Conservation (phyloP, 1,140 invertebrate species). For the Pissodes strobi region DNA sequence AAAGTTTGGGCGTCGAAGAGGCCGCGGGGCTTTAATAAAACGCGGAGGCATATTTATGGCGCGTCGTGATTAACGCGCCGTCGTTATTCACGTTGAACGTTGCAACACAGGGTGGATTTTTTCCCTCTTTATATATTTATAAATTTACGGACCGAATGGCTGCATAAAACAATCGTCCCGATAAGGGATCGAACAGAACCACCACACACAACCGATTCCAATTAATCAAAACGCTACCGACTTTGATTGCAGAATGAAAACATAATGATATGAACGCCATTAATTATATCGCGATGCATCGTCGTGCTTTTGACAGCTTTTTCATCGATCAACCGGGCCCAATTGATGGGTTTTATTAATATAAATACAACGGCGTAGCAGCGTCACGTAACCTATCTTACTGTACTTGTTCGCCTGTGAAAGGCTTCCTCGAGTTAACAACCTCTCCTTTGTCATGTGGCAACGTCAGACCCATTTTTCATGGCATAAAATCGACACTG, state of each 20-base stretch:
- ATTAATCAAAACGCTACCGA: constrained; percentile 50
- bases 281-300: constrained; percentile 45
- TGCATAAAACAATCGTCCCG: no score
- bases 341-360: constrained; percentile 23
- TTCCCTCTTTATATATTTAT: no score
- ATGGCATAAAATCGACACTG: no score
- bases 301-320: constrained; percentile 31
- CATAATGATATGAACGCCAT: constrained; percentile 50
- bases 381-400: neutral
- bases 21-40: no score
- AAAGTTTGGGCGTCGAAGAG: no score
- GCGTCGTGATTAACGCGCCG: no score
- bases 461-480: neutral
- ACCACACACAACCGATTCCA: no score
- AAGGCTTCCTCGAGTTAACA: constrained; percentile 18
- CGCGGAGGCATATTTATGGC: no score
- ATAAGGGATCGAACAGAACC: constrained; percentile 9
- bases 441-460: neutral
- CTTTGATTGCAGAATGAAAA: constrained; percentile 49
- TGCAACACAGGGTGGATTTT: no score
- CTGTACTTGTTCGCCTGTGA: neutral
- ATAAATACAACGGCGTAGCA: constrained; percentile 29
- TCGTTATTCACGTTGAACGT: no score
- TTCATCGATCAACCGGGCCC: neutral
- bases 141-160: no score